Base-by-base conservation (phyloP, 2,888 invertebrate species). In the Neoitamus cyanurus region DNA sequence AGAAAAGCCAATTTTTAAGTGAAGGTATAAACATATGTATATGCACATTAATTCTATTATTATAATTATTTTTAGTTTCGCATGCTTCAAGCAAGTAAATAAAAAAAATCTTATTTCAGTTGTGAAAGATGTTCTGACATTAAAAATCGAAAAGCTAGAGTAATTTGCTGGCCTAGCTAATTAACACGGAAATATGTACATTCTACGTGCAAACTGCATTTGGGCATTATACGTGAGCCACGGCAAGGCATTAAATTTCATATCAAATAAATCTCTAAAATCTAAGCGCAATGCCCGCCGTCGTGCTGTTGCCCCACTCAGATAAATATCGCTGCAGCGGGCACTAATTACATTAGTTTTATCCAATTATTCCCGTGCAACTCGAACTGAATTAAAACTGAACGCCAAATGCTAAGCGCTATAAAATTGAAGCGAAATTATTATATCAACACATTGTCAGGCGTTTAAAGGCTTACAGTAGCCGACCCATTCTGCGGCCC, bases 311-410 rank as follows among this genome's bases (percentile, higher is more conserved):
- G n/a, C 28, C 25, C 13, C 42, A 75, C 28, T 13, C 42, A 75
- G 75, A 42, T 75, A 75, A 75, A 75, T 75, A 75, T 75, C 75
- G 6, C 9, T 28, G 36, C 42, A n/a, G 13, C 28, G 13, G 42
- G 20, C 31, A n/a, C 75, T 75, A 75, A 75, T 75, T 37, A 75
- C 75, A 75, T 75, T 75, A 75, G 75, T 75, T 75, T 37, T 75
- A 42, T 37, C 75, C 75, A 42, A 25, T 75, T 37, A 75, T 75
- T 37, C 28, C 9, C 15, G 25, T 30, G 46, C 42, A 42, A 37
- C 46, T 75, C 42, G n/a, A 25, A 75, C 75, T 75, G 75, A 42
- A 75, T 42, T 75, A 28, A 37, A 25, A 75, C 75, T 42, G 75
- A 28, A 75, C 42, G 28, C 4, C 75, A 6, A 31, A 31, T 31